Base-by-base conservation (phyloP, 2,888 invertebrate genomes). In the Drosophila pseudotalamancana region DNA sequence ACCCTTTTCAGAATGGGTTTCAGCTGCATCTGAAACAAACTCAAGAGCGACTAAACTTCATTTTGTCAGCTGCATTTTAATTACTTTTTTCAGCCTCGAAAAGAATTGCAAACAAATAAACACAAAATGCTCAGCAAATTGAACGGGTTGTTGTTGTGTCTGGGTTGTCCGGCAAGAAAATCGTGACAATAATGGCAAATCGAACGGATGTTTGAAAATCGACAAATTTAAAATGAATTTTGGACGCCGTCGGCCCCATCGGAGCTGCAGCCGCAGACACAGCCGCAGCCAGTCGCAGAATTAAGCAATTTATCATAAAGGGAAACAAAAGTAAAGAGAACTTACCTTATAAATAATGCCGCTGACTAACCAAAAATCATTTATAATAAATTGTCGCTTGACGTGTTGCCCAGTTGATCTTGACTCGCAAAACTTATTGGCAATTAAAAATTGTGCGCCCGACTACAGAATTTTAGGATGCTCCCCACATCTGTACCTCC, bases 111-210 rank as follows among this genome's bases (percentile, higher is more conserved):
- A 53, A 42, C 39, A 56, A 78, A 57, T 39, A 60, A 46, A 61
- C 62, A 50, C 21, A 46, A 51, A 63, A 48, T 42, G 57, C 34
- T 61, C 12, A 27, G 37, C 51, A 68, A 56, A 64, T 45, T 57
- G 46, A 37, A 14, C 34, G 34, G 55, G 29, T 56, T 43, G 42
- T 29, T 64, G 42, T 57, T 78, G 25, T 70, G 68, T 77, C 67
- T 62, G 62, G 37, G 27, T 34, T 68, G 81, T 68, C 60, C 84
- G 66, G 86, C 71, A 68, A 57, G 56, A 60, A 76, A 82, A 84
- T 82, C 82, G 82, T 87, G 82, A 82, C 82, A 82, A 81, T 87
- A 85, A 87, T 82, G 78, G 70, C 71, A 81, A 87, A 72, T 78
- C 68, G 67, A 84, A 81, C 77, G 84, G 72, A 80, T 84, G 77